Conservation (phyloP, 2,113 vertebrate genomes). For the Pelobates fuscus region DNA sequence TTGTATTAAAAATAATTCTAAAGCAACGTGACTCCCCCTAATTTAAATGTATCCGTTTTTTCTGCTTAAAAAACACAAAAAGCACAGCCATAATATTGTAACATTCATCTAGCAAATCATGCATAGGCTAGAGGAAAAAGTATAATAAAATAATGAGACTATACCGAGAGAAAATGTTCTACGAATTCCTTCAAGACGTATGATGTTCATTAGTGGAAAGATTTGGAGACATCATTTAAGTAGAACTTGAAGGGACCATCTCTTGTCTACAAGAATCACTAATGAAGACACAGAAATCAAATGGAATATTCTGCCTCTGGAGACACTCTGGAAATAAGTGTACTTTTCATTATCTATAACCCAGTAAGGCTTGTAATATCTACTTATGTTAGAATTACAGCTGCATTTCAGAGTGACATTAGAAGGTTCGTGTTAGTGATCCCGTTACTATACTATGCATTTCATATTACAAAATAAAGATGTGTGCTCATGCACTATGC, state of each 20-base stretch:
- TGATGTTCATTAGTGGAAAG: constrained; percentile 29
- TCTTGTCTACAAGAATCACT: constrained; percentile 44
- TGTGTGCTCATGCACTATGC: constrained; percentile 36
- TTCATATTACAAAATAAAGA: constrained; percentile 37
- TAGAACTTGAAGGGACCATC: constrained; percentile 45
- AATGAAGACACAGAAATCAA: constrained; percentile 47
- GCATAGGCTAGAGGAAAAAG: not conserved
- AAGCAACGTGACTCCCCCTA: too few relatives aligned
- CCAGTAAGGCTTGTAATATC: constrained; percentile 43
- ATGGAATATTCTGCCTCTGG: constrained; percentile 43
- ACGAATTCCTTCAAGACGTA: constrained; percentile 45
- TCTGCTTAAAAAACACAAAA: not conserved
- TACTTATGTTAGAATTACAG: constrained; percentile 48
- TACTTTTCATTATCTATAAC: constrained; percentile 42
- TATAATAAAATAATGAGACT: constrained; percentile 41
- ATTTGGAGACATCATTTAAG: constrained; percentile 53
- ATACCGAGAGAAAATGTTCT: constrained; percentile 31
- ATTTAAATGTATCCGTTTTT: too few relatives aligned
- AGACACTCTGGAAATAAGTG: constrained; percentile 44
- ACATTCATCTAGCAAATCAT: not conserved
- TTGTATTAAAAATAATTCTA: too few relatives aligned
- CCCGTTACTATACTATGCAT: constrained; percentile 30
- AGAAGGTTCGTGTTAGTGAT: constrained; percentile 35
- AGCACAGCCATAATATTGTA: not conserved
- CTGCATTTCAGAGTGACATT: constrained; percentile 44